Percentiles rank a stretch among this genome's conserved stretches.
Conservation (phyloP, 2,888 invertebrate genomes). For the Drosophila algonquin region DNA sequence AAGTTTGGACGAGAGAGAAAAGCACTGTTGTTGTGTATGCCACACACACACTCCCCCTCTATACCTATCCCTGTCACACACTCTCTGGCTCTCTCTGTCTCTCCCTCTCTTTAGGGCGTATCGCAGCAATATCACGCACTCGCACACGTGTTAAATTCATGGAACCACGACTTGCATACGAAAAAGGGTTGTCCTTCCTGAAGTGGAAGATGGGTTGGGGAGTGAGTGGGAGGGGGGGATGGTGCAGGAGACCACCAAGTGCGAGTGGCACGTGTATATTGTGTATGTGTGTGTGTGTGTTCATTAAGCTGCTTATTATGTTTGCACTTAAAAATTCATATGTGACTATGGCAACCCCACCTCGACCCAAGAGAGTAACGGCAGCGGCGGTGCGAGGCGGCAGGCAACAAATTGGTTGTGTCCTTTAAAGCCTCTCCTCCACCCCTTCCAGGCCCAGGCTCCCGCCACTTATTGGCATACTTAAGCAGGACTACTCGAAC, state of each 20-base stretch:
- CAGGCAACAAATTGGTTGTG: constrained; percentile 59
- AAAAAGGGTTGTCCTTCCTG: constrained; percentile 62
- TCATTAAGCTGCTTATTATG: constrained; percentile 79
- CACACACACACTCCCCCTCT: too few relatives aligned
- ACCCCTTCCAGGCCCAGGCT: not conserved
- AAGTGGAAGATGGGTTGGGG: not conserved
- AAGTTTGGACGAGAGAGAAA: constrained; percentile 38
- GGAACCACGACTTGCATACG: constrained; percentile 57
- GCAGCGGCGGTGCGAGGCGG: not conserved
- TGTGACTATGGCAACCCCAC: constrained; percentile 63
- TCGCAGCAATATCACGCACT: constrained; percentile 30
- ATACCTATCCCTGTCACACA: too few relatives aligned
- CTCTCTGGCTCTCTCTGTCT: not conserved
- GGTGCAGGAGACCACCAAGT: constrained; percentile 29
- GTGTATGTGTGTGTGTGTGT: constrained; percentile 42
- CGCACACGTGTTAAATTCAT: constrained; percentile 67
- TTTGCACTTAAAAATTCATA: constrained; percentile 79
- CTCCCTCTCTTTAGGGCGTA: not conserved
- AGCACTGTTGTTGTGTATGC: not conserved
- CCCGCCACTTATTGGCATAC: constrained; percentile 68
- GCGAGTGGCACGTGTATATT: constrained; percentile 55
- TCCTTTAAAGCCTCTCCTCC: constrained; percentile 47
- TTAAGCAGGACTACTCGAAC: constrained; percentile 47
- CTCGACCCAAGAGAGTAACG: not conserved
- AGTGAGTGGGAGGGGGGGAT: not conserved